Conservation (phyloP, 2,888 invertebrate genomes). For the Xanthorhoe designata region DNA sequence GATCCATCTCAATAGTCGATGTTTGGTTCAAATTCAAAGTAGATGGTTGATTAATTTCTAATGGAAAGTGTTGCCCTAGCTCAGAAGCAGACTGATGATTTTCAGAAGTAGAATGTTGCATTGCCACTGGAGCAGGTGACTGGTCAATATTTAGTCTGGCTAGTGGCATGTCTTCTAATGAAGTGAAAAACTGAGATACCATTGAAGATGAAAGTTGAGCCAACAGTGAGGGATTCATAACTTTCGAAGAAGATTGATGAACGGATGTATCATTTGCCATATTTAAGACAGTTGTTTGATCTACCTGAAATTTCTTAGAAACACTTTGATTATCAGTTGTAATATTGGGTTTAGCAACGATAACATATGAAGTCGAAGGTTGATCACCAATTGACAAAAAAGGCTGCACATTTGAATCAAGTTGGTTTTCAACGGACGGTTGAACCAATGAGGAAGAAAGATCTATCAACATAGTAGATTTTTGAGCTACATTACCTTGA, state of each 20-base stretch:
- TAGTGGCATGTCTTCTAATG: constrained; percentile 1
- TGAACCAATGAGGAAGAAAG: constrained; percentile 14
- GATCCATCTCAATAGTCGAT: neutral
- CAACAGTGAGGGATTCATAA: constrained; percentile 9
- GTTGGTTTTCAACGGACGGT: constrained; percentile 1
- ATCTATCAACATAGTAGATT: constrained; percentile 12
- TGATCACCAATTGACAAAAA: constrained; percentile 1
- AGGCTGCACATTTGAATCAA: neutral
- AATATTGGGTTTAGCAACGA: constrained; percentile 5
- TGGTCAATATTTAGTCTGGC: neutral
- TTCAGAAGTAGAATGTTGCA: neutral
- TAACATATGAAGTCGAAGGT: constrained; percentile 3
- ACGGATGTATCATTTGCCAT: neutral
- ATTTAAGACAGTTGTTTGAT: constrained; percentile 2
- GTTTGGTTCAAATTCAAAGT: neutral
- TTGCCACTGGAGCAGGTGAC: neutral
- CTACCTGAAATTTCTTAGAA: constrained; percentile 1
- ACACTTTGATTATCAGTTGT: neutral
- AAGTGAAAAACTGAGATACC: constrained; percentile 20
- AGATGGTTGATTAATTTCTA: constrained; percentile 1
- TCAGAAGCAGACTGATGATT: neutral
- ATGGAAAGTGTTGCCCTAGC: neutral
- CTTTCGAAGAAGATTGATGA: constrained; percentile 2
- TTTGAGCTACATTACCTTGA: neutral
- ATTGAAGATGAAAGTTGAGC: constrained; percentile 19